These are phyloP conservation scores for Umimayanthus kanabou DNA, from an alignment of 92 coral and sea anemone species.

Conservation along the genomic window DNA sequence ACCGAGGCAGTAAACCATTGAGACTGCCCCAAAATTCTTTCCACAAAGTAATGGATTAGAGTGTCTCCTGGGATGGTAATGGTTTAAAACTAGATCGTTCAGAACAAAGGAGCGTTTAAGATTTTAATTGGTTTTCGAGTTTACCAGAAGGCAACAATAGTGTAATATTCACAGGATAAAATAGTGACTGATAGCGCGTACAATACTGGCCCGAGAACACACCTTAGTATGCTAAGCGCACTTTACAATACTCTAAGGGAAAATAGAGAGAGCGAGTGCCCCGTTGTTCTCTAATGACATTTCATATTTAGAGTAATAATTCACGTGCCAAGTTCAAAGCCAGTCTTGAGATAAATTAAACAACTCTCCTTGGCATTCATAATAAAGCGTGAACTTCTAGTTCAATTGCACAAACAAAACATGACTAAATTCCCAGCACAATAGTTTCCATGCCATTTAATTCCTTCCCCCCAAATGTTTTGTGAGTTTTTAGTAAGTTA, in stretches of 20 bases:
- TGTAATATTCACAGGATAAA: background rate
- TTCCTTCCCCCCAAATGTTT: background rate
- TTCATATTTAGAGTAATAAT: slow-evolving; percentile 9
- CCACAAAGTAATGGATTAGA: background rate
- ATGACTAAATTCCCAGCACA: background rate
- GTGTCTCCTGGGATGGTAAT: slow-evolving; percentile 13
- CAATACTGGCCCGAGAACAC: slow-evolving; percentile 26
- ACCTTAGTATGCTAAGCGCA: background rate
- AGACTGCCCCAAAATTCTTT: background rate
- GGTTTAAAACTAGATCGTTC: slow-evolving; percentile 2
- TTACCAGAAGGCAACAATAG: slow-evolving; percentile 23
- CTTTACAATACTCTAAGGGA: background rate
- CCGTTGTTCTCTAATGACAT: slow-evolving; percentile 28
- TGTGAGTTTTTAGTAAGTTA: background rate
- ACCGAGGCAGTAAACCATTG: background rate
- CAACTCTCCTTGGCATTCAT: background rate
- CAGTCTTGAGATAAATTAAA: background rate
- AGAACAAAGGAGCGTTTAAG: slow-evolving; percentile 16
- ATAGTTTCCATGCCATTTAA: background rate
- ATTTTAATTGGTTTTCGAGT: slow-evolving; percentile 25
- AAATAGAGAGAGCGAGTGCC: background rate
- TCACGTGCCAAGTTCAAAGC: background rate
- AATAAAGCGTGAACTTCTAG: background rate
- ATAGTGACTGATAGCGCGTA: slow-evolving; percentile 5
- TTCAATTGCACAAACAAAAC: background rate